A percentile compares a stretch with the other conserved stretches of the same genome.
Conservation (phyloP, 2,888 invertebrate genomes). For the Acleris sparsana region DNA sequence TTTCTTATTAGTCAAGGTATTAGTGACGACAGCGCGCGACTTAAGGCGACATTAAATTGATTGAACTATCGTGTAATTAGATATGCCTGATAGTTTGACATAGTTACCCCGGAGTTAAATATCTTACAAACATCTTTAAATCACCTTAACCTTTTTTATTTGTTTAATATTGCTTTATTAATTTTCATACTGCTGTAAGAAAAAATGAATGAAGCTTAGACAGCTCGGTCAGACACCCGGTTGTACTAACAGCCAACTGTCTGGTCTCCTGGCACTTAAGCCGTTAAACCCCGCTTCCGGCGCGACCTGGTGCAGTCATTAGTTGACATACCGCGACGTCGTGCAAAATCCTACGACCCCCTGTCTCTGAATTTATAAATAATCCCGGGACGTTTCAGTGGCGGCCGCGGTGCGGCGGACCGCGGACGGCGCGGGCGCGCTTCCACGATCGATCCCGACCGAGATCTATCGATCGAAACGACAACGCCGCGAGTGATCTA, state of each 20-base stretch:
- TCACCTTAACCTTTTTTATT: no score
- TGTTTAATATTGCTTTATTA: no score
- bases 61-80: no score
- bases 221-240: no score
- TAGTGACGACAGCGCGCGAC: no score
- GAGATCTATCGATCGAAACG: constrained; percentile 54
- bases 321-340: constrained; percentile 70
- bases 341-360: constrained; percentile 82
- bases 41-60: no score
- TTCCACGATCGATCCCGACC: constrained; percentile 69
- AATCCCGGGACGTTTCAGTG: constrained; percentile 79
- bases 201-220: no score
- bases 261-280: constrained; percentile 22
- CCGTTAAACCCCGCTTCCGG: constrained; percentile 62
- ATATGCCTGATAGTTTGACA: no score
- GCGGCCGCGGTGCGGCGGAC: constrained; percentile 79
- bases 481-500: constrained; percentile 46
- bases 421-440: constrained; percentile 84
- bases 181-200: no score
- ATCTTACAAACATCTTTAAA: no score
- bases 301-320: constrained; percentile 66
- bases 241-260: not conserved
- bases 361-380: constrained; percentile 83
- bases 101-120: no score
- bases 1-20: no score